Evolutionary conservation across 2,797 vertebrate genomes (phyloP).

Genomic region (Sebastes itinus): DNA sequence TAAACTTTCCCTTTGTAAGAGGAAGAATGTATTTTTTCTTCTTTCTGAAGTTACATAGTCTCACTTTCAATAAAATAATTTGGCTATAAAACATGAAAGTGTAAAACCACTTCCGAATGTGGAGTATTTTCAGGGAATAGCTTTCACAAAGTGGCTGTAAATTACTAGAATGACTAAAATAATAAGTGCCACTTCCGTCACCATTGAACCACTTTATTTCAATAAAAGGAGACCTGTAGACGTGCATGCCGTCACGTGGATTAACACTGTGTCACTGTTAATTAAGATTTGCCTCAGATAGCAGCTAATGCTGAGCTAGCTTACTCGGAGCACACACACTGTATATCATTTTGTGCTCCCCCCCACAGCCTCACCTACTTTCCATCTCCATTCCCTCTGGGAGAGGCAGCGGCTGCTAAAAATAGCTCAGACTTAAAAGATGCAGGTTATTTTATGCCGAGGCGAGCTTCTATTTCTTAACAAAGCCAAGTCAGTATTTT

Average conservation of each 20-base stretch:
- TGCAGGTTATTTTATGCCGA: conserved; percentile 70
- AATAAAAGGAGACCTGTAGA: conserved; percentile 41
- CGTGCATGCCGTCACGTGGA: conserved; percentile 32
- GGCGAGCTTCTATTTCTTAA: conserved; percentile 73
- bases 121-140: background rate
- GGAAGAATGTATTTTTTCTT: background rate
- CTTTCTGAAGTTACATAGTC: background rate
- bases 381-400: conserved; percentile 63
- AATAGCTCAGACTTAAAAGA: conserved; percentile 76
- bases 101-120: background rate
- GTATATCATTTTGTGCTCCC: conserved; percentile 38
- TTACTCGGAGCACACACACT: conserved; percentile 45
- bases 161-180: conserved; percentile 5
- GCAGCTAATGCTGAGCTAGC: conserved; percentile 59
- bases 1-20: background rate
- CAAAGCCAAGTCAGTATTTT: conserved; percentile 72
- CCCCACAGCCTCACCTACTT: conserved; percentile 69
- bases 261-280: conserved; percentile 48
- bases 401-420: conserved; percentile 71
- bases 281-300: conserved; percentile 74
- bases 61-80: background rate
- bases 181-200: background rate
- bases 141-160: background rate
- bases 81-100: background rate
- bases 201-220: conserved; percentile 37